Percentiles rank a stretch among this genome's conserved stretches.
phyloP scores from a whole-genome alignment of 2,797 vertebrate species.

The Chaetodon trifasciatus region DNA sequence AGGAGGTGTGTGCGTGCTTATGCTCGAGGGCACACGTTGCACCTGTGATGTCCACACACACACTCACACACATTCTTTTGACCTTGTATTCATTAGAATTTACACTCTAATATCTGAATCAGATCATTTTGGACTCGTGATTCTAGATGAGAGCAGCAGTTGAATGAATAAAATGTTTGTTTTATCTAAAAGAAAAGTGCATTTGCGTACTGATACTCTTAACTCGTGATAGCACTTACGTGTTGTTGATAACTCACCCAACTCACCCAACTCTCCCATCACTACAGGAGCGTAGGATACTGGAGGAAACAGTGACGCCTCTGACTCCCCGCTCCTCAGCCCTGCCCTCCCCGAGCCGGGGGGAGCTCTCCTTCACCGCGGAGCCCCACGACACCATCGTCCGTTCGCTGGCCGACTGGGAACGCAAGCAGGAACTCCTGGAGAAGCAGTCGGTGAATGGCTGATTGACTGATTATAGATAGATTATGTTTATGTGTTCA shows the following conservation, averaged over 20 bases:
- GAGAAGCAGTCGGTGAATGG: conserved; percentile 81
- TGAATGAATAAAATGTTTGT: not conserved
- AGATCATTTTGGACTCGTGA: not conserved
- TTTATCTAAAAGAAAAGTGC: not conserved
- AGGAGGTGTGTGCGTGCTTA: conserved; percentile 89
- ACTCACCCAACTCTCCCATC: not conserved
- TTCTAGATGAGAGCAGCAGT: not conserved
- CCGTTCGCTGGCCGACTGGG: conserved; percentile 79
- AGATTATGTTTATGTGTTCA: not conserved
- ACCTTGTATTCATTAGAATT: not conserved
- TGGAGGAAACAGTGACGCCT: conserved; percentile 94
- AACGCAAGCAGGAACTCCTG: conserved; percentile 81
- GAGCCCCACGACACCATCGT: conserved; percentile 84
- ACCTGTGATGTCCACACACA: not conserved
- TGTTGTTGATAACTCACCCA: not conserved
- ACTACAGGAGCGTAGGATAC: conserved; percentile 92
- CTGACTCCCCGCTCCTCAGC: conserved; percentile 86
- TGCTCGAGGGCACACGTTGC: not conserved
- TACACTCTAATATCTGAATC: not conserved
- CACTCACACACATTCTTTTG: not conserved
- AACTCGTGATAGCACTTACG: accelerated
- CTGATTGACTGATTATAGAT: not conserved
- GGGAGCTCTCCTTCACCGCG: conserved; percentile 78
- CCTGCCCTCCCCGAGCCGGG: conserved; percentile 85
- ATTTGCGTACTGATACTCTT: not conserved